These are phyloP conservation scores for Cacatua alba DNA, from an alignment of 2,113 vertebrate genomes.

Conservation along the genomic window DNA sequence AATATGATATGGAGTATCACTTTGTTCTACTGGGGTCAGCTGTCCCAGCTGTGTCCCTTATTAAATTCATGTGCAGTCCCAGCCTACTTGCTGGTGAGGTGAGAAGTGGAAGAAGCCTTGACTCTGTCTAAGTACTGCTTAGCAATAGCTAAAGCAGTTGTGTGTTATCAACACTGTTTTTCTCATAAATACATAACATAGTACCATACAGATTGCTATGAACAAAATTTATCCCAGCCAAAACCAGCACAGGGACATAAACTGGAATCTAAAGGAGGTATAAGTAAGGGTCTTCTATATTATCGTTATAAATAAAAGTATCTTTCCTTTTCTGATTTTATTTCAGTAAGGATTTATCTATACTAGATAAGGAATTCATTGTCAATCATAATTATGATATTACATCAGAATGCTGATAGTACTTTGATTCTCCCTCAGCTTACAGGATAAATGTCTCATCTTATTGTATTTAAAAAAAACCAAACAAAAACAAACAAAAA, in stretches of 20 bases:
- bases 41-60: not conserved
- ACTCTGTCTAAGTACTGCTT: not conserved
- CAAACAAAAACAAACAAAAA: not conserved
- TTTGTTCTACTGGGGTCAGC: not conserved
- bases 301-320: not conserved
- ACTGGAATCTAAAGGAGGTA: not conserved
- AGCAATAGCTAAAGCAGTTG: not conserved
- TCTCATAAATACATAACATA: not conserved
- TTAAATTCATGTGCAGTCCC: not conserved
- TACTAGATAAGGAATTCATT: not conserved
- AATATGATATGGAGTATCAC: not conserved
- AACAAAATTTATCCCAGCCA: not conserved
- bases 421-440: not conserved
- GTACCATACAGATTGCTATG: accelerated
- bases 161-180: not conserved
- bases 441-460: not conserved
- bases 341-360: not conserved
- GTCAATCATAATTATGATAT: not conserved
- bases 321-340: not conserved
- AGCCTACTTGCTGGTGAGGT: accelerated
- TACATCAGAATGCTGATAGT: not conserved
- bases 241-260: not conserved
- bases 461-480: not conserved
- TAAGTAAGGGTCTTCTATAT: not conserved
- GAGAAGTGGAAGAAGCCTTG: not conserved